These are phyloP conservation scores for Platycheirus albimanus DNA, from an alignment of 2,888 invertebrate species.

Conservation along the genomic window DNA sequence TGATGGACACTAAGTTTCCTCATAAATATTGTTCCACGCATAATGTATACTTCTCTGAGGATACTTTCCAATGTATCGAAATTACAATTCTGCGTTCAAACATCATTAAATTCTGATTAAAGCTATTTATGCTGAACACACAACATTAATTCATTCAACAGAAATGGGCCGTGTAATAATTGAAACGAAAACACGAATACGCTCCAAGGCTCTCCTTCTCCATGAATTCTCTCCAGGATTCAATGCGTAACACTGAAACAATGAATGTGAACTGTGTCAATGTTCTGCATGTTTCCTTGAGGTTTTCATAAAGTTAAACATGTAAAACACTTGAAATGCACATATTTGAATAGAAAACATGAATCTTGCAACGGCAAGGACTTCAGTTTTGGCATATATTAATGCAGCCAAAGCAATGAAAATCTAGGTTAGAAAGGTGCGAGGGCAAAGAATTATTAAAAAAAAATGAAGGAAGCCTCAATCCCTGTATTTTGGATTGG, in stretches of 20 bases:
- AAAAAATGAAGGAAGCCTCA: background rate
- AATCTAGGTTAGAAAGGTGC: slow-evolving; percentile 7
- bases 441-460: too few relatives aligned
- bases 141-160: slow-evolving; percentile 46
- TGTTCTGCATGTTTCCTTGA: background rate
- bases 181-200: slow-evolving; percentile 46
- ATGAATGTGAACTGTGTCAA: background rate
- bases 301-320: background rate
- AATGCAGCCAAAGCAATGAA: background rate
- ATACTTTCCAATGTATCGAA: background rate
- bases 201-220: slow-evolving; percentile 8
- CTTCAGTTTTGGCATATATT: background rate
- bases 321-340: slow-evolving; percentile 15
- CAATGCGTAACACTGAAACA: background rate
- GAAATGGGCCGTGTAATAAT: slow-evolving; percentile 56
- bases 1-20: too few relatives aligned
- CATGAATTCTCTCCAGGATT: background rate
- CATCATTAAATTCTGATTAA: slow-evolving; percentile 26
- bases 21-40: background rate
- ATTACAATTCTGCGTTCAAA: background rate
- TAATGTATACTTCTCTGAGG: background rate
- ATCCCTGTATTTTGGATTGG: too few relatives aligned
- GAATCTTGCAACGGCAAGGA: background rate
- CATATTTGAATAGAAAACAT: slow-evolving; percentile 32
- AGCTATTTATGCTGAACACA: background rate